Base-by-base conservation (phyloP, 2,888 invertebrate species). In the Diploptera punctata region DNA sequence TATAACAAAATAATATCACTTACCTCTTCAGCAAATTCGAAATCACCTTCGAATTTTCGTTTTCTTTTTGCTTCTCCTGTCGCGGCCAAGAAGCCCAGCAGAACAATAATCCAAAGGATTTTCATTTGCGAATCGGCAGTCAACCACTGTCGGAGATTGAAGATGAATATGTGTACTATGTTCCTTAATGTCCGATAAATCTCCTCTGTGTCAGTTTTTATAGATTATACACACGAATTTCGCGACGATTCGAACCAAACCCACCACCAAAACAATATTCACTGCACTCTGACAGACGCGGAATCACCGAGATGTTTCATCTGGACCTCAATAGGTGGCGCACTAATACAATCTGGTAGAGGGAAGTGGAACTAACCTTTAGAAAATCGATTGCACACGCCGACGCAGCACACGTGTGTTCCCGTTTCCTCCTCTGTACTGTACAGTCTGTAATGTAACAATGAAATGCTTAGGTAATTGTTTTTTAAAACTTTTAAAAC, bases 21-120 rank as follows among this genome's bases (percentile, higher is more conserved):
- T 85, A 91, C 91, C 90, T 92, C 91, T 84, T 92, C 91, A 80
- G 91, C 91, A 82, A 91, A 92, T 82, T 91, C 92, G 81, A 91
- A 92, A 82, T 92, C 92, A 74, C 91, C 91, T 81, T 91, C 91
- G 81, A 90, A 91, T 84, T 91, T 91, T 82, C 89, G 86, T 84
- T 90, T 90, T 82, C 89, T 87, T 78, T 86, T 86, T 67, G 84
- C 86, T 75, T 86, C 85, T 77, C 80, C 81, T 75, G 82, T 77
- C 71, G 79, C 78, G 74, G 81, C 81, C 76, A 83, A 79, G 73
- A 83, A 78, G 77, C 80, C 79, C 77, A 85, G 78, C 77, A 83
- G 79, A 75, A 85, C 79, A 77, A 85, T 78, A 79, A 84, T 80
- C 81, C 85, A 83, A 79, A 83, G 79, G 78, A 84, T 80, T 80